Base-by-base conservation (phyloP, 2,888 invertebrate species). In the Rambutsinella grinnellia region DNA sequence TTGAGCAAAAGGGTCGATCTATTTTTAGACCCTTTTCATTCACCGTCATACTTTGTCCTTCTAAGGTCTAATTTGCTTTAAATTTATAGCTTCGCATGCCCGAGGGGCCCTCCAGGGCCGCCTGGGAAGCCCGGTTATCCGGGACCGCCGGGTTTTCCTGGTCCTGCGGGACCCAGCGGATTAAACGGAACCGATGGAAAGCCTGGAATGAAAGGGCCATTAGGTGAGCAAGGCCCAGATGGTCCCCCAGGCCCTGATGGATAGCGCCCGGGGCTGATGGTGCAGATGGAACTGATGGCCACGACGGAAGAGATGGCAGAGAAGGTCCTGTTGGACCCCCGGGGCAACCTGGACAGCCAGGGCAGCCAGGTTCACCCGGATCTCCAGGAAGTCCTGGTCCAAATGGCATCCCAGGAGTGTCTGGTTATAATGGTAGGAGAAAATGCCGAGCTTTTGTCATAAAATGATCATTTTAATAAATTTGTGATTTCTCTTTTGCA, bases 241-340 rank as follows among this genome's bases (percentile, higher is more conserved):
- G 66, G 66, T 3, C 8, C 13, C 1, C 2, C 6, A 23, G 66
- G 66, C 1, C 26, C 44, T 21, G 47, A 46, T 21, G 66, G 66
- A 17, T 57, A 46, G 19, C 54, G 23, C 17, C 54, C 17, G 66
- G 66, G n/a, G 66, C 57, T 23, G 54, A 66, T n/a, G 72, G 72
- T n/a, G 21, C 26, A 13, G 27, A 72, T 23, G 72, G 65, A 23
- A 53, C 47, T 8, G 66, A 72, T 28, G 72, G 72, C 1, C 26
- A 36, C 19, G 58, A 72, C 17, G 72, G 72, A 72, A 46, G 75
- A 15, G 75, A 75, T 57, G 75, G 75, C 46, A n/a, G 56, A 17
- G 28, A 27, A 15, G 75, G 75, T 6, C 75, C 75, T 15, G 26
- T 17, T 1, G 75, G 75, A 49, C 67, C 75, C 6, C 56, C 75